These are phyloP conservation scores for Strix uralensis DNA, from an alignment of 2,113 vertebrate genomes.

Conservation along the genomic window DNA sequence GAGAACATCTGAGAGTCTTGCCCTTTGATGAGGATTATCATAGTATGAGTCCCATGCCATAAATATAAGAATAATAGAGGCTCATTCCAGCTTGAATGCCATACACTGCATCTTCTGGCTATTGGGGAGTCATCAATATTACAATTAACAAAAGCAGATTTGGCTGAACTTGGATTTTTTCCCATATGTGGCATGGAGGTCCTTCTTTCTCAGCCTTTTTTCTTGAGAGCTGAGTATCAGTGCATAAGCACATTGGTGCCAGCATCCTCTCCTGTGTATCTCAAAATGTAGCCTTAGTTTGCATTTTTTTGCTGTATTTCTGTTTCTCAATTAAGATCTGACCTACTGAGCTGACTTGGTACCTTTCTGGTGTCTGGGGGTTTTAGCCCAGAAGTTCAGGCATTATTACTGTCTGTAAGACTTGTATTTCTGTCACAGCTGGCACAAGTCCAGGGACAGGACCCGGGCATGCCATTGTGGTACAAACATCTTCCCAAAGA, in stretches of 20 bases:
- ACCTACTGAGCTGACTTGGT: not conserved
- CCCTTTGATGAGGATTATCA: not conserved
- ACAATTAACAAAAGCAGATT: not conserved
- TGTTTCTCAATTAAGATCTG: not conserved
- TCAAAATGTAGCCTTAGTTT: not conserved
- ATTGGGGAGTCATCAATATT: not conserved
- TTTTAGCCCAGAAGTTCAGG: not conserved
- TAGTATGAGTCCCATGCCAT: not conserved
- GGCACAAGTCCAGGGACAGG: not conserved
- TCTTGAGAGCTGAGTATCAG: not conserved
- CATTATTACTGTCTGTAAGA: accelerated
- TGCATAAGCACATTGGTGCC: not conserved
- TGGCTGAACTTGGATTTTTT: not conserved
- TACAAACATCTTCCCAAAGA: not conserved
- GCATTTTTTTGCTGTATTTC: not conserved
- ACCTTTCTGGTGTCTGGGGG: not conserved
- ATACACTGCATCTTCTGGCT: accelerated
- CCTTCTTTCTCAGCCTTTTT: not conserved
- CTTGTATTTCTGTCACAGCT: not conserved
- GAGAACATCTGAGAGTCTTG: not conserved
- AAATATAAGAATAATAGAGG: not conserved
- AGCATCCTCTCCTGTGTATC: not conserved
- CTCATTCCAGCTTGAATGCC: not conserved
- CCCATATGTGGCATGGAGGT: accelerated
- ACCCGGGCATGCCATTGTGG: too few relatives aligned